Evolutionary conservation across 2,888 invertebrate genomes (phyloP), one percentile per base, ranked within the genome.

Genomic region (Oxytorus armatus): DNA sequence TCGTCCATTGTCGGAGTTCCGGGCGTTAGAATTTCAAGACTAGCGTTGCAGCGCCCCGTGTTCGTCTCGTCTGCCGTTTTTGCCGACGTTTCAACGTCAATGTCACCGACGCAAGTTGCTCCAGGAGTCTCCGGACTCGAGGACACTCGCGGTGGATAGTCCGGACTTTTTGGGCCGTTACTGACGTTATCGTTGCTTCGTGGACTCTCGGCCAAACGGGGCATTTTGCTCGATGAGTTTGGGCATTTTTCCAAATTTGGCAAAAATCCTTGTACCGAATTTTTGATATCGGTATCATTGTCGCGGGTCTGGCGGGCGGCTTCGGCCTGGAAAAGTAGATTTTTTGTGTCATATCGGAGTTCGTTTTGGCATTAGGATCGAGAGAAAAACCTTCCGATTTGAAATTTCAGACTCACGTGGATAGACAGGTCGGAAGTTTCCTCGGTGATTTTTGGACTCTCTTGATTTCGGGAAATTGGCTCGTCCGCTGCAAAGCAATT

Each of bases 141-240:
- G 1, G 91, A 88, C 18, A 90, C 90, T 73, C 86, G 79, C 1
- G 90, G 90, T 8, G 91, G 91, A 82, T 90, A 91, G 70, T 92
- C 92, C 5, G 91, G 91, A 82, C 91, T 91, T 73, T 88, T 86
- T n/a, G 91, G 91, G 79, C 91, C 91, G 11, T 83, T 85, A n/a
- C 88, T 82, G 39, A 88, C 85, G 53, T 89, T 86, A 1, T 89
- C 89, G 70, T 81, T 84, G 49, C 85, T 88, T 51, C 89, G 88
- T 0, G 90, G 89, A 59, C 90, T 91, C 61, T 91, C 90, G 0
- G 89, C 91, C 8, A 90, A 73, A 66, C 88, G 88, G 0, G 91
- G 90, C n/a, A 86, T 90, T 18, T 87, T 89, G 47, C 86, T 88
- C 11, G 88, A 87, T n/a, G 87, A 88, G 61, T 88, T 90, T 11